Percentiles rank a stretch among this genome's conserved stretches.
Conservation (phyloP, 1,140 invertebrate genomes). For the Microplitis demolitor region DNA sequence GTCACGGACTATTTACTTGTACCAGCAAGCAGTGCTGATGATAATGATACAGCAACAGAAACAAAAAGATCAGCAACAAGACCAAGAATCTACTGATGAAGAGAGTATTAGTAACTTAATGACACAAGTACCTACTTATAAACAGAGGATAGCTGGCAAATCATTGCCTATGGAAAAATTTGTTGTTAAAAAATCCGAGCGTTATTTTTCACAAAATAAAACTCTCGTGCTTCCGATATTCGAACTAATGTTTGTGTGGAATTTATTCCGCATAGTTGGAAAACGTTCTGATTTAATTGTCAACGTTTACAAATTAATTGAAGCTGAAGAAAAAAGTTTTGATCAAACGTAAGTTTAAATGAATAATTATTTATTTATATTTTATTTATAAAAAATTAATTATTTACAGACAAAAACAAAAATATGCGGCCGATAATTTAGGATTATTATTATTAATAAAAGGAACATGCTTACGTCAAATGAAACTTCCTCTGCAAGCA, state of each 20-base stretch:
- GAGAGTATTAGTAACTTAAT: constrained; percentile 66
- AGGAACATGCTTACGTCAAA: constrained; percentile 80
- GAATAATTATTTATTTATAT: background rate
- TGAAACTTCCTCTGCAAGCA: constrained; percentile 74
- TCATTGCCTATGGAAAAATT: constrained; percentile 97
- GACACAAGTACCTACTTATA: constrained; percentile 77
- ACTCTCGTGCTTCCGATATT: constrained; percentile 79
- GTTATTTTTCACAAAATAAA: constrained; percentile 78
- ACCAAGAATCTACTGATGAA: constrained; percentile 60
- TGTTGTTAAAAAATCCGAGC: constrained; percentile 80
- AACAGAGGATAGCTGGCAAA: constrained; percentile 92
- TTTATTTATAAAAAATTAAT: background rate
- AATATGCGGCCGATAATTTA: constrained; percentile 74
- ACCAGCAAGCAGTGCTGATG: constrained; percentile 84
- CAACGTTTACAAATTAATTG: constrained; percentile 75
- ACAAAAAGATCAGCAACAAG: constrained; percentile 41
- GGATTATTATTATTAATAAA: constrained; percentile 79
- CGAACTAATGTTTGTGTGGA: constrained; percentile 94
- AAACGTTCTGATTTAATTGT: constrained; percentile 72
- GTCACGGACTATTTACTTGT: constrained; percentile 90
- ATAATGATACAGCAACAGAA: constrained; percentile 67
- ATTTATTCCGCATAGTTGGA: constrained; percentile 85
- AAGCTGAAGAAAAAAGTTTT: constrained; percentile 64
- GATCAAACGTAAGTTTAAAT: constrained; percentile 46
- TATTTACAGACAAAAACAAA: constrained; percentile 32